Evolutionary conservation across 2,113 vertebrate species (phyloP).

Genomic region (Sigmodon hispidus): DNA sequence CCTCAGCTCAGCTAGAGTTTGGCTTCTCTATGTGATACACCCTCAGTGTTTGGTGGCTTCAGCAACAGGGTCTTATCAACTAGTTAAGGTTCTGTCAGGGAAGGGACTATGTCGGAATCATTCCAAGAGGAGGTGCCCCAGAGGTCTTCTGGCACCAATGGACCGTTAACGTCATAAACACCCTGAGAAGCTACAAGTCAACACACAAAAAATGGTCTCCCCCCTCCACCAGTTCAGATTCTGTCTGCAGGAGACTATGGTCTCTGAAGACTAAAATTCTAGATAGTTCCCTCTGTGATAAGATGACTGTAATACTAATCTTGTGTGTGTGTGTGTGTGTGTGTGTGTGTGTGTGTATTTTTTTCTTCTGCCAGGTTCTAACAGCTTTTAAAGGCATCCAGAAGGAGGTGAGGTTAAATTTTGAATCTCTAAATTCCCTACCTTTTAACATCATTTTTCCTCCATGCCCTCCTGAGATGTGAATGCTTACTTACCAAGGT

Average conservation of each 20-base stretch:
- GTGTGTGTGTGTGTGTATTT: neutral
- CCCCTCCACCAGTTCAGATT: neutral
- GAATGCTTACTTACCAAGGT: neutral
- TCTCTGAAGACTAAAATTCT: neutral
- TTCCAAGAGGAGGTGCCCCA: neutral
- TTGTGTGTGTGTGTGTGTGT: neutral
- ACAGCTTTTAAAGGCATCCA: constrained; percentile 74
- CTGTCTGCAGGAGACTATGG: neutral
- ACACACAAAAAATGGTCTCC: neutral
- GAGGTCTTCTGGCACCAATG: neutral
- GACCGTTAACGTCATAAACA: neutral
- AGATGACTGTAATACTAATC: constrained; percentile 26
- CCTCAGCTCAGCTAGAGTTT: too few species aligned
- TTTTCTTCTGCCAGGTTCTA: constrained; percentile 58
- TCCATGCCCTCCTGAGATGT: neutral
- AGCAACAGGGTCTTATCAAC: too few species aligned
- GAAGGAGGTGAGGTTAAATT: constrained; percentile 70
- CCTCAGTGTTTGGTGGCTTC: too few species aligned
- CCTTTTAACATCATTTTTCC: neutral
- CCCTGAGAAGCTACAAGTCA: neutral
- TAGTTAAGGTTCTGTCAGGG: neutral
- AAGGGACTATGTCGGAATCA: neutral
- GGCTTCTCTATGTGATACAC: too few species aligned
- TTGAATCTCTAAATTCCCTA: constrained; percentile 12
- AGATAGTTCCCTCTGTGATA: constrained; percentile 5